Base-by-base conservation (phyloP, 2,797 vertebrate species). In the Fundulus diaphanus region DNA sequence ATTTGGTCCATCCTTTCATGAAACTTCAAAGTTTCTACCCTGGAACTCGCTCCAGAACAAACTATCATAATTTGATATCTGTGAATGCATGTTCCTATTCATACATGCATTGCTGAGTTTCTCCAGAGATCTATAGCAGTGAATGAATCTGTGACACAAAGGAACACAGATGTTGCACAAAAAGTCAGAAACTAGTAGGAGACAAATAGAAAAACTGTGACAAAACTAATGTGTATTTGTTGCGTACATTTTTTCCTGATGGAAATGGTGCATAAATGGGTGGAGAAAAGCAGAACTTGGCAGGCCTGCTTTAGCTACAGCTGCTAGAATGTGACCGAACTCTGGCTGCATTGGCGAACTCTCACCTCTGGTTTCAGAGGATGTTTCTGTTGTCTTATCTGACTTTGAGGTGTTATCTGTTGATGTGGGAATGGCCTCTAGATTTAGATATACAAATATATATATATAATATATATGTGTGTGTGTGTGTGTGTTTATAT, bases 261-360 rank as follows among this genome's bases (percentile, higher is more conserved):
- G 9, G 5, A 59, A 72, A 72, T 33, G 54, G 8, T 44, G 18
- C 54, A 44, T 31, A 33, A 67, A 69, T 49, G 44, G 37, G 40
- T 65, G 22, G 11, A 68, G 3, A 76, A 63, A 72, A 24, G 20
- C 48, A 35, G n/a, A 70, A 48, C 70, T 72, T 66, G 35, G 78
- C 66, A 71, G 49, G 27, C 27, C 44, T 29, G 12, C 67, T 48
- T 56, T 49, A 68, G 22, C 15, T 48, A 42, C 35, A 66, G 59
- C n/a, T 59, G 35, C n/a, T 72, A 33, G 67, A 40, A 52, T n/a
- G 31, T 51, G 24, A 70, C 20, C 54, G 66, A 11, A 72, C 22
- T 13, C 22, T 61, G 27, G 31, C 24, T 8, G 48, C 54, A 15
- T 76, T 22, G 27, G n/a, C 4, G 12, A 76, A 40, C 3, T 51